Evolutionary conservation across 1,140 invertebrate genomes (phyloP).

Genomic region (Ceratitis capitata): DNA sequence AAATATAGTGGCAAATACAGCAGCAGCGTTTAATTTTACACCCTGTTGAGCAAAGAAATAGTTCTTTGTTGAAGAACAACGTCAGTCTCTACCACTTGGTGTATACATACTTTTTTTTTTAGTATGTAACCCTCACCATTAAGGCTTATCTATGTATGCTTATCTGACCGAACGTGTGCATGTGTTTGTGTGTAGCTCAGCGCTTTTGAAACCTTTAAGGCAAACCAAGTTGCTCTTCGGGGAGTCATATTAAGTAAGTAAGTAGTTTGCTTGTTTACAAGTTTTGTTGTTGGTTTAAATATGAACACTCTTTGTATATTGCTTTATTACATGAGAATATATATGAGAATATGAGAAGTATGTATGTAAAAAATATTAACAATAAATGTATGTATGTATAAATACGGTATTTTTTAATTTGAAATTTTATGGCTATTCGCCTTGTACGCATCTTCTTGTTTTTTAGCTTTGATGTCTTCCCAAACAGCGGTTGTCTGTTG

Average conservation of each 20-base stretch:
- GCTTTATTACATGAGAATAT: too few relatives aligned
- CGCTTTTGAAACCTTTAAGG: neutral
- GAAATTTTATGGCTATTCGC: neutral
- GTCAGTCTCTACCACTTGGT: too few relatives aligned
- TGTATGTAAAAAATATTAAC: too few relatives aligned
- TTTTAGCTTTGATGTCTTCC: neutral
- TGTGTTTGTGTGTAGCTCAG: neutral
- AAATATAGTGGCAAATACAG: neutral
- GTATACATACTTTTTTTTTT: too few relatives aligned
- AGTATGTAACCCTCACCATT: neutral
- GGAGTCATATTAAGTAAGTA: neutral
- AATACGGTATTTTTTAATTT: neutral
- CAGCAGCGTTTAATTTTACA: constrained; percentile 58
- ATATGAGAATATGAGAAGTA: too few relatives aligned
- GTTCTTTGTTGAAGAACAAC: constrained; percentile 46
- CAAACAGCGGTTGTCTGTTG: neutral
- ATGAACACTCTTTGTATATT: too few relatives aligned
- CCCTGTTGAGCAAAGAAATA: constrained; percentile 64
- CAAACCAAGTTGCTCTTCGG: neutral
- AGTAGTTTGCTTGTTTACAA: neutral
- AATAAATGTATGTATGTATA: neutral
- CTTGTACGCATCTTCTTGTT: neutral
- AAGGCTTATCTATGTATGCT: neutral
- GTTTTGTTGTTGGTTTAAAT: neutral
- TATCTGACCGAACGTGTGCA: neutral